A percentile compares a stretch with the other conserved stretches of the same genome.
Conservation (phyloP, 2,797 vertebrate species). For the Xerus rutilus region DNA sequence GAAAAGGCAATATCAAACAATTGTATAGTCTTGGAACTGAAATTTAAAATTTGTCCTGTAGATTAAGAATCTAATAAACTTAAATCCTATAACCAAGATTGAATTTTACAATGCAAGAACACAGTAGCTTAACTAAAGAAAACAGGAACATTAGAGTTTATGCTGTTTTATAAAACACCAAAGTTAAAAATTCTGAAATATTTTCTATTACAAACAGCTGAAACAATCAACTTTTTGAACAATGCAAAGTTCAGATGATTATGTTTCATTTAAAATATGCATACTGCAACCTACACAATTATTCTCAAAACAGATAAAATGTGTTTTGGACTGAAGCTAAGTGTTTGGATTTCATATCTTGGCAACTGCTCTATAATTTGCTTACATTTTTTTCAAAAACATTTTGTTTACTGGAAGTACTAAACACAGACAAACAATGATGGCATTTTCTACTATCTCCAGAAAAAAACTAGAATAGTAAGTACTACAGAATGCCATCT, state of each 20-base stretch:
- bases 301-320: conserved; percentile 81
- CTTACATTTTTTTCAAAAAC: conserved; percentile 93
- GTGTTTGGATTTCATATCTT: conserved; percentile 88
- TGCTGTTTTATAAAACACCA: conserved; percentile 38
- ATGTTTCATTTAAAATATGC: conserved; percentile 77
- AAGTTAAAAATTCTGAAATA: conserved; percentile 68
- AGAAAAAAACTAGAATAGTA: conserved; percentile 86
- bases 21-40: conserved; percentile 18
- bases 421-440: conserved; percentile 90
- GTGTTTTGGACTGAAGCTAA: conserved; percentile 84
- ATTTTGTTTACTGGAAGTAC: conserved; percentile 95
- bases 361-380: conserved; percentile 89
- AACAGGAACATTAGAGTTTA: conserved; percentile 27
- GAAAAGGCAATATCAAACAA: conserved; percentile 55
- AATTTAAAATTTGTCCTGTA: conserved; percentile 49
- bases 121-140: conserved; percentile 9
- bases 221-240: conserved; percentile 72
- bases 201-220: conserved; percentile 64
- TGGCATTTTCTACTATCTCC: conserved; percentile 87
- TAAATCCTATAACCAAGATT: conserved; percentile 57
- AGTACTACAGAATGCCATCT: conserved; percentile 85
- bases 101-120: conserved; percentile 57
- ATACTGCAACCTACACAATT: conserved; percentile 79
- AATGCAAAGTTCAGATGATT: conserved; percentile 63
- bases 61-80: conserved; percentile 16